These are phyloP conservation scores for Rhabdomys dilectus DNA, from an alignment of 2,113 vertebrate genomes.

Conservation along the genomic window DNA sequence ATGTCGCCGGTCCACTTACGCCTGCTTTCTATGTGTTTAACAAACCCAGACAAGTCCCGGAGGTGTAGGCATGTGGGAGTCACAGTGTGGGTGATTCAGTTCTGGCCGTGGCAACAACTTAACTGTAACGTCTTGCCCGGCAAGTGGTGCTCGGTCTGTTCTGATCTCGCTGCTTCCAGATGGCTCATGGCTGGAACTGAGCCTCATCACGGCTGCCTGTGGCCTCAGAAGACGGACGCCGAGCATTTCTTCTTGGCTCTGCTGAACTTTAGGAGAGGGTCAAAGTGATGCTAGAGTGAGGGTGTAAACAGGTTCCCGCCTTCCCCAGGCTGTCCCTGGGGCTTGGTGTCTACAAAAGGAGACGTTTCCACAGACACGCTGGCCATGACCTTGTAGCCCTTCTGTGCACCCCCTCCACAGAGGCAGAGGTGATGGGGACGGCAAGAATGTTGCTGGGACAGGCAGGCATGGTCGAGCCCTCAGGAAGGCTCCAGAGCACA, in stretches of 20 bases:
- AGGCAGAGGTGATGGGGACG: too few species aligned
- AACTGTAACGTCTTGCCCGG: not conserved
- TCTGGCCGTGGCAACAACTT: not conserved
- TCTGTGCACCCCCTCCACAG: not conserved
- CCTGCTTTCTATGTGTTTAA: not conserved
- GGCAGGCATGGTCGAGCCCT: not conserved
- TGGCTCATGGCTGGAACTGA: too few species aligned
- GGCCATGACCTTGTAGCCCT: not conserved
- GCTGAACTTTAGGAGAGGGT: not conserved
- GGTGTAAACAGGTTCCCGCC: not conserved
- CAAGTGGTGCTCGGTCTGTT: not conserved
- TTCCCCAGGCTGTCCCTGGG: too few species aligned
- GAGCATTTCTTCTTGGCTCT: not conserved
- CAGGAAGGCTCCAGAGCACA: not conserved
- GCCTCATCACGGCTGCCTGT: not conserved
- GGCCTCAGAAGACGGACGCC: not conserved
- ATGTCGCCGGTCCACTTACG: not conserved
- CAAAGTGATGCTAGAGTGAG: not conserved
- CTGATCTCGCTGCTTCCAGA: not conserved
- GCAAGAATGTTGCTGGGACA: not conserved
- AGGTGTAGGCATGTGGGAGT: not conserved
- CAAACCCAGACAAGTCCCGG: not conserved
- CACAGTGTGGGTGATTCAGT: not conserved
- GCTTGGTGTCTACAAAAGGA: not conserved
- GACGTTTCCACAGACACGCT: not conserved